phyloP scores from a whole-genome alignment of 2,113 vertebrate genomes.

The Dermatemys mawii region DNA sequence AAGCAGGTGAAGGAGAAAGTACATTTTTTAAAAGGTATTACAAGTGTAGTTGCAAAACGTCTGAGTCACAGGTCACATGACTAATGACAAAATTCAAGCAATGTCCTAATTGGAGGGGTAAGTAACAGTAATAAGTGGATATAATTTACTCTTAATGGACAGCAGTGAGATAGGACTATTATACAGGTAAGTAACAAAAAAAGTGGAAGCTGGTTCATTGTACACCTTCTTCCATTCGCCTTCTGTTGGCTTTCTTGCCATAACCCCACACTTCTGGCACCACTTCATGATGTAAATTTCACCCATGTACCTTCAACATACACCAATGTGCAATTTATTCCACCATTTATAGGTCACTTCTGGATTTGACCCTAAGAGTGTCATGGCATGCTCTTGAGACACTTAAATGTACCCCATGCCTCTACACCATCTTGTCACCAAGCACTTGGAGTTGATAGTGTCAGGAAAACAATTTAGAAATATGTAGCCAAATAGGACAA shows the following conservation, averaged over 20 bases:
- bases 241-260: background rate
- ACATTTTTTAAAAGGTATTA: background rate
- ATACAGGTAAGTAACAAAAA: background rate
- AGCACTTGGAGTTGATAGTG: accelerated
- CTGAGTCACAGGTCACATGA: background rate
- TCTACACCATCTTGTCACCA: background rate
- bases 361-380: background rate
- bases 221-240: background rate
- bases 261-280: background rate
- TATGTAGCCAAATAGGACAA: background rate
- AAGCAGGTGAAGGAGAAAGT: background rate
- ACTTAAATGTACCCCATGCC: background rate
- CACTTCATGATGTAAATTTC: background rate
- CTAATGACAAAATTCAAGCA: background rate
- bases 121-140: background rate
- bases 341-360: background rate
- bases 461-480: background rate
- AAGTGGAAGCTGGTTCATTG: accelerated
- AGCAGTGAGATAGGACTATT: background rate
- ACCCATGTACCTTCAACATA: background rate
- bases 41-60: background rate
- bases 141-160: background rate
- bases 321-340: background rate
- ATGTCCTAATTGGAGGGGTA: background rate
- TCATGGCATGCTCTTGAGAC: background rate